Conservation (phyloP, 2,113 vertebrate genomes). For the Rhabdornis inornatus region DNA sequence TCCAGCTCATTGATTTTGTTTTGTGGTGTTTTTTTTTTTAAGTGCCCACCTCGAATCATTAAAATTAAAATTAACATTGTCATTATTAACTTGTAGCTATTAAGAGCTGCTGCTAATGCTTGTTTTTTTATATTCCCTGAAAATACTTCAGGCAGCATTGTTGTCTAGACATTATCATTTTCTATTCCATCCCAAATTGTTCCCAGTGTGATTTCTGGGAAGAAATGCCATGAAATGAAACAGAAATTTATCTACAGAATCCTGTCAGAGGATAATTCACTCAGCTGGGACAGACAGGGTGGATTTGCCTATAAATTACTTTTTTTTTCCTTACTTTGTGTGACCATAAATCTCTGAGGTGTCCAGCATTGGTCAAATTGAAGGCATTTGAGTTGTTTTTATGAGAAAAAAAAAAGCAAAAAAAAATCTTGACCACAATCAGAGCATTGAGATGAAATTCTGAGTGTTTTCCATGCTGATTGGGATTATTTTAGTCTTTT, state of each 20-base stretch:
- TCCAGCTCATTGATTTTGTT: neutral
- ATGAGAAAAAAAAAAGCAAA: neutral
- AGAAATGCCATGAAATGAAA: conserved; percentile 22
- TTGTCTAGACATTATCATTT: conserved; percentile 46
- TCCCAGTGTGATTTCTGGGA: conserved; percentile 33
- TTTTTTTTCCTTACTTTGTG: neutral
- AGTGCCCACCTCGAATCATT: neutral
- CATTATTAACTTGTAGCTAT: neutral
- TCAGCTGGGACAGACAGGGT: neutral
- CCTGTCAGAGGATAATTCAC: neutral
- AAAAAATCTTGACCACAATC: neutral
- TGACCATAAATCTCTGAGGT: neutral
- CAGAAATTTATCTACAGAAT: neutral
- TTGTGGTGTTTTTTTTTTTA: neutral
- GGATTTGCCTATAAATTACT: neutral
- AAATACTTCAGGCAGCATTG: conserved; percentile 11
- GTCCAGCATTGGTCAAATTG: neutral
- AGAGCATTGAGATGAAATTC: neutral
- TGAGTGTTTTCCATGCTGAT: neutral
- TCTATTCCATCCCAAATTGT: conserved; percentile 22
- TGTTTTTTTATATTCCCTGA: neutral
- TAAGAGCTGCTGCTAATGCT: neutral
- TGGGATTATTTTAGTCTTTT: neutral
- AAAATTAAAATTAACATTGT: neutral
- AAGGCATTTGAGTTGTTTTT: neutral